phyloP scores from a whole-genome alignment of 2,888 invertebrate species.

The Tillus elongatus region DNA sequence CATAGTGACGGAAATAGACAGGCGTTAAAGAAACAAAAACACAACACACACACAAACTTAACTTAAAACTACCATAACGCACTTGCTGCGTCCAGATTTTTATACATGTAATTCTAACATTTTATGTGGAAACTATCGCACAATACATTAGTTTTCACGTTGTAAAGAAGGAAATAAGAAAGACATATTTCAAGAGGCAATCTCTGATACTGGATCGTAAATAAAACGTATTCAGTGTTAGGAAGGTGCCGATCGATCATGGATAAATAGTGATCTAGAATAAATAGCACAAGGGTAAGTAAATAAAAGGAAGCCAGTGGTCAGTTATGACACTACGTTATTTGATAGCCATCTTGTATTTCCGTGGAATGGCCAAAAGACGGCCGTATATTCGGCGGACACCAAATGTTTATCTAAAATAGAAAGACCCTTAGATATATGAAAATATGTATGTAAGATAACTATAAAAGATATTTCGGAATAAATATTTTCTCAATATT shows the following conservation, averaged over 20 bases:
- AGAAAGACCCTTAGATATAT: neutral
- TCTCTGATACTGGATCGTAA: too few relatives aligned
- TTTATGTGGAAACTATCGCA: too few relatives aligned
- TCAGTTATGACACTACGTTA: constrained; percentile 36
- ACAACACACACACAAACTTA: too few relatives aligned
- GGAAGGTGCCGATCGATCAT: neutral
- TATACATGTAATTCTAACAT: too few relatives aligned
- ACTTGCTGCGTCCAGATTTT: too few relatives aligned
- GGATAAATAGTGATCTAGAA: constrained; percentile 18
- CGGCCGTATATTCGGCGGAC: constrained; percentile 36
- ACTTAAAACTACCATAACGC: too few relatives aligned
- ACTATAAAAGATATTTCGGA: neutral
- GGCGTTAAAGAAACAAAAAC: too few relatives aligned
- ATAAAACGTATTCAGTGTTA: too few relatives aligned
- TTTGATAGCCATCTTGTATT: constrained; percentile 42
- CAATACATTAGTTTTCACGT: too few relatives aligned
- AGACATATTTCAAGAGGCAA: too few relatives aligned
- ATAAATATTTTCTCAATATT: constrained; percentile 6
- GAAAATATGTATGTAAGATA: constrained; percentile 4
- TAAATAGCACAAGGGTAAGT: constrained; percentile 30
- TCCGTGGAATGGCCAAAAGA: constrained; percentile 40
- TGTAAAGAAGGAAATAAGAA: too few relatives aligned
- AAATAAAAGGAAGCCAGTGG: constrained; percentile 36
- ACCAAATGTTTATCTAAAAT: constrained; percentile 33
- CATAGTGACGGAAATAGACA: too few relatives aligned